These are phyloP conservation scores for Daktulosphaira vitifoliae DNA, from an alignment of 1,140 invertebrate genomes.

Conservation along the genomic window DNA sequence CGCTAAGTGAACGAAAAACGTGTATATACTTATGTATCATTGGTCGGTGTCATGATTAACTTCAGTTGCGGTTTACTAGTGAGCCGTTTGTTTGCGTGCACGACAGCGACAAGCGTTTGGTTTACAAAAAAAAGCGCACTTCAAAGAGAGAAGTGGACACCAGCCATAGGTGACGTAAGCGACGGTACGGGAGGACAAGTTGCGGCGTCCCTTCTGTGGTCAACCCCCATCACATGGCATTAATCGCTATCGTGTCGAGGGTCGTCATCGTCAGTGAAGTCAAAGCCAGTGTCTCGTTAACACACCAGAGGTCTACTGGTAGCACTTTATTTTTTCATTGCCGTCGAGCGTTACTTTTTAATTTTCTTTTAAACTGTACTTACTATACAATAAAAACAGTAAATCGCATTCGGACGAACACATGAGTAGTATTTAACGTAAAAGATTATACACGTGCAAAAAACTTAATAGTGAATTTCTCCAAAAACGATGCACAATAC, in stretches of 20 bases:
- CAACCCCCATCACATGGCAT: constrained; percentile 29
- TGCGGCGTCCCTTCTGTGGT: constrained; percentile 30
- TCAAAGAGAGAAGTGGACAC: constrained; percentile 22
- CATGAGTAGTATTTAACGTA: too few species aligned
- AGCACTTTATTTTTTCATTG: background rate
- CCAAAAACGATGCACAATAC: too few species aligned
- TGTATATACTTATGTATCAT: too few species aligned
- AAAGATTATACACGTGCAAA: too few species aligned
- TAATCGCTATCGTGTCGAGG: constrained; percentile 30
- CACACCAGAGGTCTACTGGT: constrained; percentile 8
- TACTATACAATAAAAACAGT: too few species aligned
- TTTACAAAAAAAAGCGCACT: constrained; percentile 8
- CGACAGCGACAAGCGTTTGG: constrained; percentile 12
- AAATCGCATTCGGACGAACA: too few species aligned
- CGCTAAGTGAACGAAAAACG: too few species aligned
- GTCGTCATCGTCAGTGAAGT: constrained; percentile 14
- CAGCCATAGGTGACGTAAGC: constrained; percentile 25
- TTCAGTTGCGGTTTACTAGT: too few species aligned
- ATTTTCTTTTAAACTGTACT: background rate
- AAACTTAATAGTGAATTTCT: too few species aligned
- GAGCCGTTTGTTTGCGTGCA: too few species aligned
- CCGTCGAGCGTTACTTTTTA: background rate
- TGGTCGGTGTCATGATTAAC: too few species aligned
- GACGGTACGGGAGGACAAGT: constrained; percentile 21
- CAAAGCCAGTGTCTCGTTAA: constrained; percentile 17